Percentiles rank a stretch among this genome's conserved stretches.
phyloP scores from a whole-genome alignment of 1,140 invertebrate species.

The Drosophila murphyi region DNA sequence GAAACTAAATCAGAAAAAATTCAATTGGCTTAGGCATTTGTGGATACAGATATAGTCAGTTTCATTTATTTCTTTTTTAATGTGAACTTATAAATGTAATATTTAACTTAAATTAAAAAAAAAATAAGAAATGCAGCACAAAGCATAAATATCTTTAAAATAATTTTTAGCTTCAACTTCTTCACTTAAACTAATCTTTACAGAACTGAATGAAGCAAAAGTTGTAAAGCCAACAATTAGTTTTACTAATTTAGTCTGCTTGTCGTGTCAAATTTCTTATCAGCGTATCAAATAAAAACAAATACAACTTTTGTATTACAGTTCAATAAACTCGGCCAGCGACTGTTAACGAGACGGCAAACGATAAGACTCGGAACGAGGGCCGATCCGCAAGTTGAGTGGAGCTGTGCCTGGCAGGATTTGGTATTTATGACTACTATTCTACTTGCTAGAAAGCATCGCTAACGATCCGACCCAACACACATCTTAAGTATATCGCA shows the following conservation, averaged over 20 bases:
- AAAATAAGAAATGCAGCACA: too few species aligned
- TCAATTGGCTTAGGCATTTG: too few species aligned
- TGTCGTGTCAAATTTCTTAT: conserved; percentile 13
- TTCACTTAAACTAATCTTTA: background rate
- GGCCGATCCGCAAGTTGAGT: conserved; percentile 5
- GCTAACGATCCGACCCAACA: conserved; percentile 64
- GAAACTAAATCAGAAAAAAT: background rate
- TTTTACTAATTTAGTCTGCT: background rate
- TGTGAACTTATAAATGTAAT: too few species aligned
- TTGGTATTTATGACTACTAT: conserved; percentile 83
- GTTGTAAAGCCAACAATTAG: conserved; percentile 1
- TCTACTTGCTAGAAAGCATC: conserved; percentile 76
- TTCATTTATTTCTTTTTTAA: too few species aligned
- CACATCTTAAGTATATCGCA: conserved; percentile 79
- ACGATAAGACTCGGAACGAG: conserved; percentile 1
- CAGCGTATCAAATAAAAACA: conserved; percentile 12
- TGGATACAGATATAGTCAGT: background rate
- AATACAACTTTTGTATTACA: conserved; percentile 21
- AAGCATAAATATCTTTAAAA: too few species aligned
- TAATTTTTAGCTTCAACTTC: background rate
- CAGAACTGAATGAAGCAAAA: background rate
- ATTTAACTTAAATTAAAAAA: background rate
- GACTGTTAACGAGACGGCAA: background rate
- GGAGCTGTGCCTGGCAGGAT: conserved; percentile 58
- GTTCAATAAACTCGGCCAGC: conserved; percentile 31